These are phyloP conservation scores for Doris montereyensis DNA, from an alignment of 2,888 invertebrate species.

Conservation along the genomic window DNA sequence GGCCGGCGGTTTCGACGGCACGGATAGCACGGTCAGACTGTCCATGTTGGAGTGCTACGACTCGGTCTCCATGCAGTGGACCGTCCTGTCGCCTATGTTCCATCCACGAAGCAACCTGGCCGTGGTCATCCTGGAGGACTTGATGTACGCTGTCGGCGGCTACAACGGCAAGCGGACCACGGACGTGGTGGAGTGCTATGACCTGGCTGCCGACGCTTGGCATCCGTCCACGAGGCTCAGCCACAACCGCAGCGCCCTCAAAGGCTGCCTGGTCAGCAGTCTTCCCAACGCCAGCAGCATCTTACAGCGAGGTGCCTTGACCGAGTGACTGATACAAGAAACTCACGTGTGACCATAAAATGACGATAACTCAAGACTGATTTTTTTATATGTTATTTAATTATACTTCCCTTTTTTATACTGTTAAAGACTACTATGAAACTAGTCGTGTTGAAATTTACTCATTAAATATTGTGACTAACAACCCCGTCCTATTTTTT, in stretches of 20 bases:
- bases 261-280: conserved; percentile 49
- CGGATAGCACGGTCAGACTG: conserved; percentile 83
- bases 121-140: conserved; percentile 81
- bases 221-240: conserved; percentile 52
- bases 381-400: too few relatives aligned
- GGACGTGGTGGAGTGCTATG: conserved; percentile 88
- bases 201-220: conserved; percentile 86
- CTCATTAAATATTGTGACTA: too few relatives aligned
- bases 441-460: too few relatives aligned
- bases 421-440: too few relatives aligned
- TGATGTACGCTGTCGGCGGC: conserved; percentile 90
- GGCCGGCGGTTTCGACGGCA: conserved; percentile 90
- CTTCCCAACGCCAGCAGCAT: conserved; percentile 45
- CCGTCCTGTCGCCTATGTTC: conserved; percentile 70
- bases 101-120: conserved; percentile 72
- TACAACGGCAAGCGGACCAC: conserved; percentile 93
- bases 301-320: conserved; percentile 12
- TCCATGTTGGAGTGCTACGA: conserved; percentile 83
- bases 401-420: too few relatives aligned
- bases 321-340: neutral
- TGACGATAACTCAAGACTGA: too few relatives aligned
- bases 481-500: too few relatives aligned
- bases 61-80: conserved; percentile 78
- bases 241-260: conserved; percentile 53
- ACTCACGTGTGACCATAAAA: too few relatives aligned